Conservation (phyloP, 2,113 vertebrate genomes). For the Takifugu flavidus region DNA sequence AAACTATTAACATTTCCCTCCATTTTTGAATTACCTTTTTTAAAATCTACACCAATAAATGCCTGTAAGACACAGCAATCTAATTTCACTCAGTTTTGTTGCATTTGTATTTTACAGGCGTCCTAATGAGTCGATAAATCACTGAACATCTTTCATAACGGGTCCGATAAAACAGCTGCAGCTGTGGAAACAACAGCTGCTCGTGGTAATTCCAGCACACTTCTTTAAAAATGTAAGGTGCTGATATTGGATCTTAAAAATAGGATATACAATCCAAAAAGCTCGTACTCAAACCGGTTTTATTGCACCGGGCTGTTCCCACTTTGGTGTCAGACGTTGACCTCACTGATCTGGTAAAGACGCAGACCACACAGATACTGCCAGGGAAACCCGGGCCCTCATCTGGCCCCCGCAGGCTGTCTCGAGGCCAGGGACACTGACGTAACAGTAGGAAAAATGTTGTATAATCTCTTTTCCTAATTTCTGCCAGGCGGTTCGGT, state of each 20-base stretch:
- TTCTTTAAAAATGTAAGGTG: neutral
- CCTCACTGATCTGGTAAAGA: conserved; percentile 30
- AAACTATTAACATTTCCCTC: no score
- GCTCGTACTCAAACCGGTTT: conserved; percentile 1
- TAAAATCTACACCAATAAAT: no score
- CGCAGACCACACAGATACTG: conserved; percentile 55
- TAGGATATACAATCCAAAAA: neutral
- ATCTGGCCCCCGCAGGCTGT: conserved; percentile 18
- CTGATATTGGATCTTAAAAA: conserved; percentile 15
- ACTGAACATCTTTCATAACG: neutral
- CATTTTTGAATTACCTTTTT: no score
- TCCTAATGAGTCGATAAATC: neutral
- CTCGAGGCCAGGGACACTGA: conserved; percentile 45
- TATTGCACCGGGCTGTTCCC: conserved; percentile 8
- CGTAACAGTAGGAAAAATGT: conserved; percentile 50
- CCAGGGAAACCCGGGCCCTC: conserved; percentile 37
- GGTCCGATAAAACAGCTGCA: conserved; percentile 1
- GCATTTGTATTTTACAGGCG: no score
- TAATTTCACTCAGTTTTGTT: neutral
- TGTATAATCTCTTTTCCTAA: conserved; percentile 39
- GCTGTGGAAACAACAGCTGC: conserved; percentile 8
- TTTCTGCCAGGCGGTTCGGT: conserved; percentile 25
- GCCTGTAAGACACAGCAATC: no score
- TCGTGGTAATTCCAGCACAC: neutral
- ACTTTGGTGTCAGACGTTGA: conserved; percentile 11